Evolutionary conservation across 1,140 invertebrate species (phyloP), one percentile per base, ranked within the genome.

Genomic region (Epicauta chinensis): DNA sequence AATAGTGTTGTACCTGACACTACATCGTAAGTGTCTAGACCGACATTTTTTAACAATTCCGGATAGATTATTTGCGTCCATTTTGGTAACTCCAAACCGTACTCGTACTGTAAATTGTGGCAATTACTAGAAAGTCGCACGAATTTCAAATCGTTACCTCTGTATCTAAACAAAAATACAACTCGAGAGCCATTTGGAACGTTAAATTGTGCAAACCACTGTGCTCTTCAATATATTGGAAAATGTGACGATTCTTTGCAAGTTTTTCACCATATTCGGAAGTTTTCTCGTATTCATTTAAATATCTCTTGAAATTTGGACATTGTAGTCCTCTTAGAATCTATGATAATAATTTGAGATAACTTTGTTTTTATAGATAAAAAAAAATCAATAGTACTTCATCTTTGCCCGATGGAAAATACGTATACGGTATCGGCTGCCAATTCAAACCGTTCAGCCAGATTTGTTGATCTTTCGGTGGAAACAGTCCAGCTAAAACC

Each of bases 41-140:
- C 7, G 49, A 36, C 16, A 23, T 5, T 57, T 31, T 4, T 61
- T 11, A 61, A 41, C 30, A 41, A 73, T n/a, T 81, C 71, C 13
- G 54, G 54, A 51, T 23, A 47, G 51, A 11, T 13, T 45, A 5
- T 11, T 15, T 49, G 16, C 16, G 51, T 56, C 59, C 59, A 61
- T 17, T 37, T 15, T 23, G 57, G 59, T 6, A 53, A 16, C 13
- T 36, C 7, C 4, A 53, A 36, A 13, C 44, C 44, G 7, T 40
- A 41, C 7, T 23, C 2, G 1, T 23, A 3, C 23, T 23, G 7
- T 7, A 23, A 23, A 23, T 5, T 23, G n/a, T 23, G 7, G 7
- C 4, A 23, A 23, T 23, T 5, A 5, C 4, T 5, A 5, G 4
- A 1, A 23, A 23, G 7, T 23, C 23, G 23, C 7, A 5, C n/a